phyloP scores from a whole-genome alignment of 2,113 vertebrate species.

The Phaethon lepturus region DNA sequence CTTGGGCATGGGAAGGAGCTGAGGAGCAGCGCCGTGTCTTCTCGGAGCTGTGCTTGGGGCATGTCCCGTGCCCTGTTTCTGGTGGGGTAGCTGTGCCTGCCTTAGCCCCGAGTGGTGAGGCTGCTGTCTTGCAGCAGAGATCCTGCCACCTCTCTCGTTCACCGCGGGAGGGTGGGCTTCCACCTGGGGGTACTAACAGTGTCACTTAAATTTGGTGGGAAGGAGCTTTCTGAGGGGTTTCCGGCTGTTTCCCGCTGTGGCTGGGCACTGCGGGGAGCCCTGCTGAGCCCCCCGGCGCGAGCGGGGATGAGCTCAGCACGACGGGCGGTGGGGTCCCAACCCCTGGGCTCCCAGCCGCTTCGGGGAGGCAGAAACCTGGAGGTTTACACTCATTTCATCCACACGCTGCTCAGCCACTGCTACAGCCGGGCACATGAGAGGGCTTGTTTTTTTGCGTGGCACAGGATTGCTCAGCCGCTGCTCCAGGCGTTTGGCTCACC shows the following conservation, averaged over 20 bases:
- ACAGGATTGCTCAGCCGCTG: neutral
- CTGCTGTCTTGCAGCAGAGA: neutral
- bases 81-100: neutral
- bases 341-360: neutral
- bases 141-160: rapidly evolving
- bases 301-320: neutral
- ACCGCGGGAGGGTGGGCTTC: neutral
- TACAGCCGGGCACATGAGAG: rapidly evolving
- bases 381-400: neutral
- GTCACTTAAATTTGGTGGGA: rapidly evolving
- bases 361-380: neutral
- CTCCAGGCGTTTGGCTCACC: neutral
- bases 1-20: neutral
- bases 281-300: rapidly evolving
- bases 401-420: rapidly evolving
- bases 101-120: neutral
- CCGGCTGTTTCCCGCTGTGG: neutral
- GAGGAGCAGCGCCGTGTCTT: neutral
- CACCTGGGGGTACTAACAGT: neutral
- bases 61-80: rapidly evolving
- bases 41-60: neutral
- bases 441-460: neutral
- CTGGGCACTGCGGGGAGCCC: neutral
- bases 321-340: rapidly evolving
- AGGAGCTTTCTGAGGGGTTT: neutral